Base-by-base conservation (phyloP, 2,113 vertebrate species). In the Reinhardtius hippoglossoides region DNA sequence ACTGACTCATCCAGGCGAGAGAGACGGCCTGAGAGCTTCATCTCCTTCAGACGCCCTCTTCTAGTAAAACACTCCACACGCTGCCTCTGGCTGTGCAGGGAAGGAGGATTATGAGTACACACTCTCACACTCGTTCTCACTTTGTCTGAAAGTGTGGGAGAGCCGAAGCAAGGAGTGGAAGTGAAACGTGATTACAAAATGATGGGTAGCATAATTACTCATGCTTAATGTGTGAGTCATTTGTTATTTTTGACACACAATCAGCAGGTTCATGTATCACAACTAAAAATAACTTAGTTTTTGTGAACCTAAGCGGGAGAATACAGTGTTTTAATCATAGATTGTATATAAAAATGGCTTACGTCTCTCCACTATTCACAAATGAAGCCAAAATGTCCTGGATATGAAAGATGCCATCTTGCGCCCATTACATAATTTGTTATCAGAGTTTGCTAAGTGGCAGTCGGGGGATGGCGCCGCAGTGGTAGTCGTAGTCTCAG, bases 51-150 rank as follows among this genome's bases (percentile, higher is more conserved):
- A 89, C 80, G 81, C 79, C 84, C 81, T 50, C 55, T 52, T 75
- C 24, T 81, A 73, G 82, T 83, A 67, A 84, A 95, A 90, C 84
- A 83, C 80, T 92, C 78, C 84, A 40, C 91, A 89, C 78, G 72
- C 87, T 74, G 42, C 83, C 91, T 16, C 64, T 71, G 71, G 83
- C 87, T 70, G 73, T 83, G 70, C 58, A 91, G 88, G 81, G 88
- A 91, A 87, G 84, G 76, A 80, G 92, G 91, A 82, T 90, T 59
- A 76, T 66, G 89, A 89, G 74, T 55, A 68, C 42, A 79, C 69
- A 65, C 55, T 56, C 56, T 62, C 60, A 56, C 67, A 23, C 64
- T 82, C 80, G 7, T 40, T 68, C 82, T 67, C 27, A 1, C 76
- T 86, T 81, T 68, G 18, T 37, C 63, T 84, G 46, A 68, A 56